Conservation (phyloP, 1,140 invertebrate species). For the Formica exsecta region DNA sequence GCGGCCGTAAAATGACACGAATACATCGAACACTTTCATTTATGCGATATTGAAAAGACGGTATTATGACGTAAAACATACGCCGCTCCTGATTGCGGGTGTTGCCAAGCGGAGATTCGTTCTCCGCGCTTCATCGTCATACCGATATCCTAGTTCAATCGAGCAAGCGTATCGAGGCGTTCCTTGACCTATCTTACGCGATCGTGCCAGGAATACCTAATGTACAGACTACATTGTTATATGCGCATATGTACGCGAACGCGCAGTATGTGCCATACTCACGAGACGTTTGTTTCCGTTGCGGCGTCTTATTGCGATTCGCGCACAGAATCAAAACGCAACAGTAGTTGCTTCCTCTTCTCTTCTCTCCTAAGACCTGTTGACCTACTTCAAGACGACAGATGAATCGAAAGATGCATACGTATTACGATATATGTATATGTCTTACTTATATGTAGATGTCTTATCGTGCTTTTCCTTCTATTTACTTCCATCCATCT, state of each 20-base stretch:
- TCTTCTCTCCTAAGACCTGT: neutral
- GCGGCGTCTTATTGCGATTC: neutral
- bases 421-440: neutral
- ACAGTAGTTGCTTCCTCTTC: neutral
- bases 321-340: neutral
- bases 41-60: neutral
- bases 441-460: neutral
- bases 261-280: neutral
- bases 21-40: constrained; percentile 11
- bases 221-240: neutral
- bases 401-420: constrained; percentile 24
- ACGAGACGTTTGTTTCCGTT: neutral
- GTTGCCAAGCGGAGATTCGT: neutral
- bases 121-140: neutral
- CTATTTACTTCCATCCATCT: neutral
- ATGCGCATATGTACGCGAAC: neutral
- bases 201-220: neutral
- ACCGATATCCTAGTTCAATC: neutral
- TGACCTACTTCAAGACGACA: constrained; percentile 13
- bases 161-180: neutral
- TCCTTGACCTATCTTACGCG: neutral
- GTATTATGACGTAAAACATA: neutral
- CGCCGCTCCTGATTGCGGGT: neutral
- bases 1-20: constrained; percentile 5
- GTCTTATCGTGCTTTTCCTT: neutral